Conservation (phyloP, 2,888 invertebrate species). For the Pseudeuparius sepicola region DNA sequence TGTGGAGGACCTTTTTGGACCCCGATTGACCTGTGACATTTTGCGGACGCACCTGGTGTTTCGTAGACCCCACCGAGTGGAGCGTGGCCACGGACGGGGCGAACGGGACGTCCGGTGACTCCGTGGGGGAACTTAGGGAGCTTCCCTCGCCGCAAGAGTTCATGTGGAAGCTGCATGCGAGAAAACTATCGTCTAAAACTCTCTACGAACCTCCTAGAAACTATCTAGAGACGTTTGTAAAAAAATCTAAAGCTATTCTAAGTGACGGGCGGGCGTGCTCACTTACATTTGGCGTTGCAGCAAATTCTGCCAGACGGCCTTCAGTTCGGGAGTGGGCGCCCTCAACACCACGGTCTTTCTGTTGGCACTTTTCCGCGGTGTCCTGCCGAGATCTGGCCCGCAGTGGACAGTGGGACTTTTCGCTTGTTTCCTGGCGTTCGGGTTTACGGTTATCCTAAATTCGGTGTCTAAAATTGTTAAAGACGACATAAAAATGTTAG, state of each 20-base stretch:
- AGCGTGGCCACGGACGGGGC: conserved; percentile 57
- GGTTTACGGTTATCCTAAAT: conserved; percentile 67
- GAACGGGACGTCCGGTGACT: conserved; percentile 65
- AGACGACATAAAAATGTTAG: too few species aligned
- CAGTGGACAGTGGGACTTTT: conserved; percentile 67
- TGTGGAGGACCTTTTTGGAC: conserved; percentile 19
- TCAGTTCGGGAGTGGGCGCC: conserved; percentile 74
- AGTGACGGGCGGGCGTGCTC: neutral
- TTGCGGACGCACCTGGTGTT: conserved; percentile 40
- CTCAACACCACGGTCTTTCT: conserved; percentile 63
- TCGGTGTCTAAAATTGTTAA: conserved; percentile 58
- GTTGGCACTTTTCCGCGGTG: conserved; percentile 53
- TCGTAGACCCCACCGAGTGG: conserved; percentile 52
- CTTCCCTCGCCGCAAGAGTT: conserved; percentile 72
- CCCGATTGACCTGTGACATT: conserved; percentile 6
- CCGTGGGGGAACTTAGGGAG: conserved; percentile 71
- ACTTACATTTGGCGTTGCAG: conserved; percentile 80
- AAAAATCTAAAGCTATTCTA: conserved; percentile 1
- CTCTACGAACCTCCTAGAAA: conserved; percentile 1
- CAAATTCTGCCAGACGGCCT: conserved; percentile 85
- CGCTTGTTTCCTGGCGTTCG: conserved; percentile 47
- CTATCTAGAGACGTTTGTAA: conserved; percentile 3
- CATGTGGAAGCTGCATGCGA: conserved; percentile 60
- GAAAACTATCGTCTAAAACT: conserved; percentile 20
- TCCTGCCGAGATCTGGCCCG: conserved; percentile 52